Evolutionary conservation across 2,888 invertebrate genomes (phyloP), one percentile per base, ranked within the genome.

Genomic region (Chymomyza procnemis): DNA sequence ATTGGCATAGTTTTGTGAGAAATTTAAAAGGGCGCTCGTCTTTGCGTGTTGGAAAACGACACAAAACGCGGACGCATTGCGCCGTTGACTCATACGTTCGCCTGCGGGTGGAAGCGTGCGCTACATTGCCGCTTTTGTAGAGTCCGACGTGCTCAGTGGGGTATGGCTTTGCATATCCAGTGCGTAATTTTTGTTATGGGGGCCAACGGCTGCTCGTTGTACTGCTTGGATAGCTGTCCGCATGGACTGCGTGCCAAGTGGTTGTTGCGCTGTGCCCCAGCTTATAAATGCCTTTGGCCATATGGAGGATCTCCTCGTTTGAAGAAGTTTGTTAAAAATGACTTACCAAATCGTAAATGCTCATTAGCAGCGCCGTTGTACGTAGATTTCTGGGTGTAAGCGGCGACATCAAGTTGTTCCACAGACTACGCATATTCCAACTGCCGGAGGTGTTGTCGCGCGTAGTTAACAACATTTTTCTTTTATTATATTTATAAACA

Each of bases 131-230:
- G 59, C 60, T 54, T 21, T 78, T 30, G 67, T 67, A 61, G 83
- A 61, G 70, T 57, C 63, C 19, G 66, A 59, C 73, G 77, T 41
- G 71, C 86, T 73, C 89, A 88, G 89, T 90, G 90, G 90, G 89
- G 90, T 90, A 90, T 90, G 90, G 90, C 89, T 90, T 90, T 90
- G 88, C 90, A 90, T 90, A 90, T 90, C 89, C 90, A 89, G 90
- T 87, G 82, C 88, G 67, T 86, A 89, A 90, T 90, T 90, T 90
- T 90, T 90, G 79, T 64, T n/a, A 22, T 16, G 9, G 70, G 82
- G 88, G 82, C 34, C 9, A 12, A 41, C 34, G 12, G 34, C 34
- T 41, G 34, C 58, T 14, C 1, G 61, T 61, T 63, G 81, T 54
- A 8, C 83, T 80, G 88, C 57, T 77, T 67, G 87, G 79, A 82